Base-by-base conservation (phyloP, 2,113 vertebrate genomes). In the Lichenostomus cassidix region DNA sequence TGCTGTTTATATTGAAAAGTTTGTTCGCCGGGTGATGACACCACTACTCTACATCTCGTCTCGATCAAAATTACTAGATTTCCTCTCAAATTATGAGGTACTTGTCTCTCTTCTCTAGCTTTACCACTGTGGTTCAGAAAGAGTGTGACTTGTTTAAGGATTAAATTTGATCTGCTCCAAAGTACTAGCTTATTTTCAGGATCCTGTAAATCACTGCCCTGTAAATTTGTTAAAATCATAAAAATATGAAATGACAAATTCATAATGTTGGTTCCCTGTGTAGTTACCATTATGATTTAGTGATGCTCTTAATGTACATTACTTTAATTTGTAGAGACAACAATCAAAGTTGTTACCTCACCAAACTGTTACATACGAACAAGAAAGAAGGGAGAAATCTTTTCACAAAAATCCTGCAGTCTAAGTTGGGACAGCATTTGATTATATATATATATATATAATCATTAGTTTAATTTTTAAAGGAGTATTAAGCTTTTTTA, bases 21-120 rank as follows among this genome's bases (percentile, higher is more conserved):
- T 99, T 96, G 98, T 99, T 90, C 98, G 98, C 50, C 96, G 98
- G 92, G 99, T 99, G 97, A 99, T 99, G 98, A 98, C 97, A 91
- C 99, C 99, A 42, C 98, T 99, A 90, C 98, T 98, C 21, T 99
- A 99, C 98, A 98, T 99, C 94, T 98, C 99, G 60, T 98, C 99
- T 83, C 98, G 96, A 97, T 97, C 97, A 94, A 98, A 96, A 42
- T 98, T 99, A 55, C 96, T 98, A 92, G 98, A 98, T 96, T 99
- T 99, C 96, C 98, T 99, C 96, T 99, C 98, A 87, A 96, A 97
- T 97, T 99, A 99, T 24, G 99, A 99, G 99, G 99, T 99, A 98
- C 93, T 80, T 95, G 29, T 96, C 97, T 97, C 94, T 90, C 88
- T 94, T 95, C 80, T 97, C 39, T 97, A 93, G 87, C 85, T 93